phyloP scores from a whole-genome alignment of 2,888 invertebrate species.

The Phengaris arion region DNA sequence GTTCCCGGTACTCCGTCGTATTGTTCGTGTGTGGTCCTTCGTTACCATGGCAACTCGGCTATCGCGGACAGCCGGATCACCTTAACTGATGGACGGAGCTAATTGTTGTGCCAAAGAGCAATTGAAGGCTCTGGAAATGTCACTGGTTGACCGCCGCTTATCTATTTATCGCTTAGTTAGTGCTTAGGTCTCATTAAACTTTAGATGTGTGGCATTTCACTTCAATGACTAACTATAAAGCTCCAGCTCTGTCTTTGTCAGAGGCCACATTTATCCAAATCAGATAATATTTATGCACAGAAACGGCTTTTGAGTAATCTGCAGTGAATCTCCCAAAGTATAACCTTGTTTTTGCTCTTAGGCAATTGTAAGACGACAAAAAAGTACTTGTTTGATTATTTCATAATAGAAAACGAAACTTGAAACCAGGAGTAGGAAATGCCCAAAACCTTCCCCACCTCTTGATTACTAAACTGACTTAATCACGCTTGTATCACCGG shows the following conservation, averaged over 20 bases:
- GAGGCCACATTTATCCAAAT: neutral
- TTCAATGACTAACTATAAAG: conserved; percentile 13
- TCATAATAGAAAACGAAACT: neutral
- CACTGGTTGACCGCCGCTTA: conserved; percentile 54
- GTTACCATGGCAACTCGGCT: conserved; percentile 61
- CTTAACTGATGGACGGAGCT: conserved; percentile 70
- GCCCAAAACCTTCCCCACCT: conserved; percentile 31
- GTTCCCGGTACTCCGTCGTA: conserved; percentile 49
- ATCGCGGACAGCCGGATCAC: conserved; percentile 47
- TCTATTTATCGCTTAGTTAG: conserved; percentile 37
- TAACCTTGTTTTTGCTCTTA: neutral
- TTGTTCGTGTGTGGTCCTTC: conserved; percentile 74
- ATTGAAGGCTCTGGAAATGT: conserved; percentile 56
- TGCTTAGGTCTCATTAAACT: conserved; percentile 31
- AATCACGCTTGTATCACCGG: conserved; percentile 40
- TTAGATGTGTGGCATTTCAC: conserved; percentile 29
- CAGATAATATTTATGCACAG: conserved; percentile 2
- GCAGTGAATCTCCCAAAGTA: neutral
- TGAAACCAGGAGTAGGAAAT: neutral
- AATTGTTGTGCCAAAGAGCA: conserved; percentile 64
- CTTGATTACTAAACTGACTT: conserved; percentile 37
- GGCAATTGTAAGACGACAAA: neutral
- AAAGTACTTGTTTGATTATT: too few species aligned
- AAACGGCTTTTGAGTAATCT: neutral
- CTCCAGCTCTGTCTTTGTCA: neutral